Percentiles rank a stretch among this genome's conserved stretches.
Evolutionary conservation across 2,888 invertebrate species (phyloP).

Genomic region (Fragum fragum): DNA sequence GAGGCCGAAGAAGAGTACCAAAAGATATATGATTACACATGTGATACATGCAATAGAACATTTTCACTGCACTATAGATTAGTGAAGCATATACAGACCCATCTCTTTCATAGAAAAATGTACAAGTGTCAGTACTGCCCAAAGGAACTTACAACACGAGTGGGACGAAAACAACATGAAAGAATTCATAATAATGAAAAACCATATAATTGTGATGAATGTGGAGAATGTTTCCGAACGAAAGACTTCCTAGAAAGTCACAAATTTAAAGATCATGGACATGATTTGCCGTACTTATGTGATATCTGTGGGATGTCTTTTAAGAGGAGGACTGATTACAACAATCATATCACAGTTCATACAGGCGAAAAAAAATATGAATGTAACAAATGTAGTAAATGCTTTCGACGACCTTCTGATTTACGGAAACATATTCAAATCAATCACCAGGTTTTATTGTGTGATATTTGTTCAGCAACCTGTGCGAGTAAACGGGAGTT

Average conservation of each 20-base stretch:
- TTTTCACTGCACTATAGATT: neutral
- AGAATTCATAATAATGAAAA: conserved; percentile 1
- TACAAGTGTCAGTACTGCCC: conserved; percentile 10
- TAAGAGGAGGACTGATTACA: neutral
- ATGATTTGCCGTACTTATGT: neutral
- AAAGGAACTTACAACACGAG: neutral
- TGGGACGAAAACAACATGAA: neutral
- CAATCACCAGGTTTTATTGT: neutral
- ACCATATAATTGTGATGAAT: conserved; percentile 9
- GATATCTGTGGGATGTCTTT: neutral
- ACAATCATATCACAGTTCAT: neutral
- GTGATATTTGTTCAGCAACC: neutral
- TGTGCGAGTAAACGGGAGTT: neutral
- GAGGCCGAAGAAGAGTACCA: no score
- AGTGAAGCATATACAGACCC: neutral
- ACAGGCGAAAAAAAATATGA: neutral
- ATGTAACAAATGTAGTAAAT: neutral
- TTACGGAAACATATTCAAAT: neutral
- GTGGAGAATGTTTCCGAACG: neutral
- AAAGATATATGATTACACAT: neutral
- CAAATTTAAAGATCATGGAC: neutral
- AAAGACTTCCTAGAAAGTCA: neutral
- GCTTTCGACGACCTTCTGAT: neutral
- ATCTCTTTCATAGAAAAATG: neutral
- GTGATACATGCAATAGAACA: neutral